Evolutionary conservation across 2,888 invertebrate genomes (phyloP), one percentile per base, ranked within the genome.

Genomic region (Buathra laborator): DNA sequence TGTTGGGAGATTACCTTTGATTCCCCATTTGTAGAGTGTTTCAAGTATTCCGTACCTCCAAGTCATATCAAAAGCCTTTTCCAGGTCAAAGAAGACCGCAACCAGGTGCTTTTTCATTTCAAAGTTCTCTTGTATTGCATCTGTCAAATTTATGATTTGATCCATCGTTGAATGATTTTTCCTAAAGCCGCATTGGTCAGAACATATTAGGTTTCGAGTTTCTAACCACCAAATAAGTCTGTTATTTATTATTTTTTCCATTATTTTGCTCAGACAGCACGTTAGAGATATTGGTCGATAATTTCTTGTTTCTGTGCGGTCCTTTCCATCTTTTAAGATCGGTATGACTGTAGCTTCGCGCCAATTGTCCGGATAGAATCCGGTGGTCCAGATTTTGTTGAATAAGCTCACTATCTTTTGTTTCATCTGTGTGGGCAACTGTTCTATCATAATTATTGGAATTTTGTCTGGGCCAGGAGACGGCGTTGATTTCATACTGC

Each of bases 211-310:
- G 5, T 85, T 80, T 6, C 80, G 77, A 9, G 32, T 68, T 74
- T 89, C 87, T 43, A 89, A 56, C n/a, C 68, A 68, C 86, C 84
- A 83, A 32, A 72, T 81, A 6, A 88, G 29, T 51, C 81, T 59
- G 44, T 75, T 76, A 56, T 86, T 86, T 2, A 87, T n/a, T 9
- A 86, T 88, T 85, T 86, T 87, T 81, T 87, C n/a, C n/a, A n/a
- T n/a, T n/a, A n/a, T n/a, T n/a, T n/a, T n/a, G n/a, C n/a, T n/a
- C n/a, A n/a, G n/a, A n/a, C n/a, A n/a, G n/a, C n/a, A n/a, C n/a
- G n/a, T n/a, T n/a, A n/a, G n/a, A n/a, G n/a, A n/a, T n/a, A n/a
- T n/a, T n/a, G n/a, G n/a, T n/a, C n/a, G n/a, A n/a, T n/a, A n/a
- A n/a, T n/a, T n/a, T n/a, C n/a, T n/a, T n/a, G n/a, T n/a, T n/a